Evolutionary conservation across 2,797 vertebrate genomes (phyloP).

Genomic region (Sebastes vulpes): DNA sequence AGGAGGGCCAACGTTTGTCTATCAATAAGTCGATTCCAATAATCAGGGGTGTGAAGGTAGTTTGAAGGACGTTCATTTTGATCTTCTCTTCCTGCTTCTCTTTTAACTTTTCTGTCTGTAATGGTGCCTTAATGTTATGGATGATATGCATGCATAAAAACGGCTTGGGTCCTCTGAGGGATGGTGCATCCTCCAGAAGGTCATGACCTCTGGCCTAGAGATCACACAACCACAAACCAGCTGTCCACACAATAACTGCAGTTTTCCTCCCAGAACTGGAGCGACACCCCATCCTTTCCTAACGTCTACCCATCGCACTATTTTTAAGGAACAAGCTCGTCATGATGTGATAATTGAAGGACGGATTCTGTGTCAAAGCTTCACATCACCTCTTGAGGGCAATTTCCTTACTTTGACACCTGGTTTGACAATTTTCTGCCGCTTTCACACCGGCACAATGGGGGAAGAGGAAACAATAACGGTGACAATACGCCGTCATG

Average conservation of each 20-base stretch:
- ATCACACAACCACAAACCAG: conserved; percentile 35
- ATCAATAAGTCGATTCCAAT: conserved; percentile 20
- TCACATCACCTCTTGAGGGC: not conserved
- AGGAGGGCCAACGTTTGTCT: not conserved
- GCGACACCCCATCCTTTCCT: not conserved
- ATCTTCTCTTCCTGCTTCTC: not conserved
- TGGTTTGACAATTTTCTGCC: not conserved
- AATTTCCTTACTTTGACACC: not conserved
- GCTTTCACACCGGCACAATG: conserved; percentile 7
- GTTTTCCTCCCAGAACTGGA: not conserved
- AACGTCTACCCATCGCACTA: fast-evolving
- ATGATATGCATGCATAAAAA: not conserved
- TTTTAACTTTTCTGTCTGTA: not conserved
- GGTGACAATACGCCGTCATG: conserved; percentile 29
- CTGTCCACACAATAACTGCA: conserved; percentile 29
- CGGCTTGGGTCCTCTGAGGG: not conserved
- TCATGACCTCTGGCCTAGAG: conserved; percentile 46
- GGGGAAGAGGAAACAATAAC: conserved; percentile 29
- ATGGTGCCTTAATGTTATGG: not conserved
- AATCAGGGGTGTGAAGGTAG: conserved; percentile 8
- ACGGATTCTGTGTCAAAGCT: not conserved
- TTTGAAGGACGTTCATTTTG: conserved; percentile 4
- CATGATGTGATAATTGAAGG: not conserved
- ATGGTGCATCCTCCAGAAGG: conserved; percentile 24
- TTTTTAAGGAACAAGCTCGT: not conserved